These are phyloP conservation scores for Clusia tigrina DNA, from an alignment of 2,888 invertebrate species.

Conservation along the genomic window DNA sequence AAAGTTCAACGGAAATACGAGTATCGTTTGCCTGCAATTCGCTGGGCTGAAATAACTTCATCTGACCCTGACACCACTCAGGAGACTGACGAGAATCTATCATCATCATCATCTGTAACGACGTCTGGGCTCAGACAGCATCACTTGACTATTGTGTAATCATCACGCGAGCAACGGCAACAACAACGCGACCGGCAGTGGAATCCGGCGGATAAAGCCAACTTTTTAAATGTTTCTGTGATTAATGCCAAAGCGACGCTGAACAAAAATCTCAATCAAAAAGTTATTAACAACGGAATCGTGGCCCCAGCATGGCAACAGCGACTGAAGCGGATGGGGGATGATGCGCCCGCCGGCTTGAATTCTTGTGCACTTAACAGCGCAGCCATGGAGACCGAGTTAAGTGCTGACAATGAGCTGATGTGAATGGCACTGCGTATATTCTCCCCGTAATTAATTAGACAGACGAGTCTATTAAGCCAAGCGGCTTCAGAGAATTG, in stretches of 20 bases:
- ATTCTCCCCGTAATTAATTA: too few relatives aligned
- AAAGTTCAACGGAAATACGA: constrained; percentile 9
- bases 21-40: constrained; percentile 17
- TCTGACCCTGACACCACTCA: constrained; percentile 36
- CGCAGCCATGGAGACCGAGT: too few relatives aligned
- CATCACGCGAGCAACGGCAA: constrained; percentile 23
- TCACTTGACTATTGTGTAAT: too few relatives aligned
- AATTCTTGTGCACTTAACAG: too few relatives aligned
- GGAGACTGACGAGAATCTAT: constrained; percentile 10
- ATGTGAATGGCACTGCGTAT: too few relatives aligned
- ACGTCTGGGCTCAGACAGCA: too few relatives aligned
- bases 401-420: too few relatives aligned
- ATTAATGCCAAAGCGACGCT: constrained; percentile 31
- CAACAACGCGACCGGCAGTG: not conserved
- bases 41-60: constrained; percentile 32
- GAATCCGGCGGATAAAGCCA: too few relatives aligned
- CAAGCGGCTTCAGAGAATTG: too few relatives aligned
- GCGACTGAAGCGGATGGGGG: not conserved
- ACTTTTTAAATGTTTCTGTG: constrained; percentile 34
- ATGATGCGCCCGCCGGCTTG: too few relatives aligned
- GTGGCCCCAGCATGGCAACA: not conserved
- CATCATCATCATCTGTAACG: too few relatives aligned
- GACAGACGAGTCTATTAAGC: too few relatives aligned
- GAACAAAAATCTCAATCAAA: constrained; percentile 31
- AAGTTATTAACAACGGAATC: constrained; percentile 34